Evolutionary conservation across 1,140 invertebrate species (phyloP).

Genomic region (Papilio aristodemus): DNA sequence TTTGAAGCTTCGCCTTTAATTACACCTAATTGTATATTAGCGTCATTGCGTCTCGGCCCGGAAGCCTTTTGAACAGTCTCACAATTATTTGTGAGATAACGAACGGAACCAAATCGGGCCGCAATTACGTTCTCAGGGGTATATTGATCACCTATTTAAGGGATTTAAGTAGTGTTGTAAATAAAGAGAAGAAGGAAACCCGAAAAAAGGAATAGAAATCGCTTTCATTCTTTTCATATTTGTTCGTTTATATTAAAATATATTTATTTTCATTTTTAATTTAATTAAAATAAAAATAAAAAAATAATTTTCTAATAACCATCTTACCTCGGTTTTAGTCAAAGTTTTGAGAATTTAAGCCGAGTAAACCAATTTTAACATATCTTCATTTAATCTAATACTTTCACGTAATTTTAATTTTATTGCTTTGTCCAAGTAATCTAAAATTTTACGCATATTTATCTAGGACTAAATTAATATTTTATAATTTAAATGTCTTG

Average conservation of each 20-base stretch:
- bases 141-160: conserved; percentile 32
- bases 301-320: too few species aligned
- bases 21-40: conserved; percentile 27
- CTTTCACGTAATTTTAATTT: too few species aligned
- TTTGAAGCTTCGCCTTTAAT: conserved; percentile 13
- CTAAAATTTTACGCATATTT: too few species aligned
- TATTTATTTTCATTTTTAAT: too few species aligned
- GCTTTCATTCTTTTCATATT: not conserved
- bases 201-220: not conserved
- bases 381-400: too few species aligned
- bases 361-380: too few species aligned
- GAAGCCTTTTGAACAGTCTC: conserved; percentile 23
- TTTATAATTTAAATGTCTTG: too few species aligned
- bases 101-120: conserved; percentile 19
- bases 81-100: conserved; percentile 28
- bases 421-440: too few species aligned
- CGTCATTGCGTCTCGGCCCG: conserved; percentile 1
- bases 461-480: too few species aligned
- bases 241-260: not conserved
- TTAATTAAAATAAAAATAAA: too few species aligned
- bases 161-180: not conserved
- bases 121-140: conserved; percentile 17
- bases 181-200: not conserved
- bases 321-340: too few species aligned
- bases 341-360: too few species aligned